Base-by-base conservation (phyloP, 2,113 vertebrate species). In the Burhinus bistriatus region DNA sequence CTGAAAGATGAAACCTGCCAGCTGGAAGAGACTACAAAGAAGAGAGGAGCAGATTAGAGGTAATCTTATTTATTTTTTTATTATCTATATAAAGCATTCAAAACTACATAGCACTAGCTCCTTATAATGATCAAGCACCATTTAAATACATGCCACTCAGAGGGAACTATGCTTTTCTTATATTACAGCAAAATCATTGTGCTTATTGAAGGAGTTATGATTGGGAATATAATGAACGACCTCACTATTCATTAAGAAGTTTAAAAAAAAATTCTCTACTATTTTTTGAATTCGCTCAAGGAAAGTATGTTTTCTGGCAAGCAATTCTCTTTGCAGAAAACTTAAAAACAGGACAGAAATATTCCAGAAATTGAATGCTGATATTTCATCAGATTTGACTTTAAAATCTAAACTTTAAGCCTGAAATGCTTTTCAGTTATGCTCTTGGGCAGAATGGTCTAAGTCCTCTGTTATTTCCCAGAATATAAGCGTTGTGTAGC, bases 1-100 rank as follows among this genome's bases (percentile, higher is more conserved):
- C 99, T 99, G 97, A 99, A 99, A 9, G 99, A 99, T 0, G 99
- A 99, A 58, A 99, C 99, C 98, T 99, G 99, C 99, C 99, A 99
- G 94, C 99, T 99, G 92, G 98, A 99, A 75, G 93, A 97, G 71
- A 98, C 99, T 99, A 89, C n/a, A 68, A 51, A 65, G 27, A 87
- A 91, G 54, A 85, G 26, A 75, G 45, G 9, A 80, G 16, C 29
- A 57, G 36, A 81, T 78, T 17, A 90, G 72, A 65, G 6, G 27
- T 82, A n/a, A 71, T 78, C 30, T 72, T 55, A 58, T 78, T 85
- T 57, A 54, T 49, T 77, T 85, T 64, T 85, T 88, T 91, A 58
- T 71, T 59, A 47, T 45, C 75, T 55, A 73, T 83, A 45, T 62
- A 86, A 80, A 89, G 34, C 42, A 65, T 51, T 79, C 83, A 59